Base-by-base conservation (phyloP, 1,140 invertebrate species). In the Drosophila sechellia region DNA sequence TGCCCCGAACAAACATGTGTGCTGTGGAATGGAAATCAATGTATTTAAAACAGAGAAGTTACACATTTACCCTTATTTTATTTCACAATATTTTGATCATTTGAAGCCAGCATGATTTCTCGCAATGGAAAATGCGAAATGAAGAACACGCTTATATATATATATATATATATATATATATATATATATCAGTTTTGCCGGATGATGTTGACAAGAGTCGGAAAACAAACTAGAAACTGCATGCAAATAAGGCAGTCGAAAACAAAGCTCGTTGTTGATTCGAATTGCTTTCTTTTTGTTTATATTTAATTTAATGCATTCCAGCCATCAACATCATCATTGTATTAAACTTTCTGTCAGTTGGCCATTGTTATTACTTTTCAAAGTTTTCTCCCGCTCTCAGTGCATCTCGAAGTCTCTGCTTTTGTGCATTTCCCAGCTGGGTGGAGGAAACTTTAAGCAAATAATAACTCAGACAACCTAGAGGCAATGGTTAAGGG, bases 301-400 rank as follows among this genome's bases (percentile, higher is more conserved):
- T 77, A 64, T 75, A 77, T 87, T 81, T 85, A 77, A 85, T 85
- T 85, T 74, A 87, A 81, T 81, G 81, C 83, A 78, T 77, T 85
- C 78, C 69, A 42, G 58, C 78, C 72, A 71, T 77, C 70, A 71
- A 50, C 69, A 73, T 73, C 57, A 54, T 61, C 59, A 70, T 43
- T 46, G 65, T 45, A 66, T 66, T 59, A 71, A 81, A 81, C 64
- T 86, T 87, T 81, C 42, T 56, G 52, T 54, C 56, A 65, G 60
- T 77, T 69, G 48, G 45, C 64, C 52, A 73, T 80, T 85, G 46
- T 77, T 85, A 68, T 78, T 86, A 68, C 75, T 65, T 83, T 83
- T 61, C 64, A 83, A 79, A 68, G 48, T 79, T 71, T 61, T 22
- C 43, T 13, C 37, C 55, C 17, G 37, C 35, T 43, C n/a, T 34